These are phyloP conservation scores for Plecturocebus donacophilus DNA, from an alignment of 2,113 vertebrate species.

Conservation along the genomic window DNA sequence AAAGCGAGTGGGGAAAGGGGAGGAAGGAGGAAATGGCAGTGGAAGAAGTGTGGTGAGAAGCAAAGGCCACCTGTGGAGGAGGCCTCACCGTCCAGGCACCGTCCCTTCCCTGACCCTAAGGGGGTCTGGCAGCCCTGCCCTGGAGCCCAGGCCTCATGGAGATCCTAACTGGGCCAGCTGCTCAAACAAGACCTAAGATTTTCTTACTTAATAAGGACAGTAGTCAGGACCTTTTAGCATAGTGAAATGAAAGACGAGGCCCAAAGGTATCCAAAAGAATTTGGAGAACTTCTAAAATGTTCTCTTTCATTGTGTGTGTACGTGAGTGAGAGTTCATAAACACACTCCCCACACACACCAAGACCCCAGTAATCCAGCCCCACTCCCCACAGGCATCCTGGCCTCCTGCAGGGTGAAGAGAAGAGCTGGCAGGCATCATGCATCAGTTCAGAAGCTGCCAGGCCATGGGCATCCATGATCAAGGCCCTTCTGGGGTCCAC, in stretches of 20 bases:
- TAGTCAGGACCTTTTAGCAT: background rate
- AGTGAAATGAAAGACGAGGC: background rate
- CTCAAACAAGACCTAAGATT: background rate
- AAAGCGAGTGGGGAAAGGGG: background rate
- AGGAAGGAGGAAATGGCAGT: background rate
- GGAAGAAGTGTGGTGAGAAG: background rate
- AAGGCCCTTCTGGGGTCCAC: background rate
- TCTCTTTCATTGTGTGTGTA: background rate
- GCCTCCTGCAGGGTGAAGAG: background rate
- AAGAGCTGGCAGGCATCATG: background rate
- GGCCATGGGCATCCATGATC: background rate
- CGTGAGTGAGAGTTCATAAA: background rate
- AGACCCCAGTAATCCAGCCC: too few species aligned
- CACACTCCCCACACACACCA: rapidly evolving
- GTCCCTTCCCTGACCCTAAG: background rate
- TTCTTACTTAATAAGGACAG: background rate
- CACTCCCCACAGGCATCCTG: background rate
- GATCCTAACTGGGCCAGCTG: background rate
- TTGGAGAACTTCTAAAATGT: background rate
- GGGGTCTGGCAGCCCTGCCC: background rate
- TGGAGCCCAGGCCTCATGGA: background rate
- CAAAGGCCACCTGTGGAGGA: background rate
- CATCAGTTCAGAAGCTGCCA: rapidly evolving
- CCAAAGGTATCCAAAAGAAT: background rate
- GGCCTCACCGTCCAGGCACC: background rate